These are phyloP conservation scores for Amazona vittata DNA, from an alignment of 2,113 vertebrate genomes.

Conservation along the genomic window DNA sequence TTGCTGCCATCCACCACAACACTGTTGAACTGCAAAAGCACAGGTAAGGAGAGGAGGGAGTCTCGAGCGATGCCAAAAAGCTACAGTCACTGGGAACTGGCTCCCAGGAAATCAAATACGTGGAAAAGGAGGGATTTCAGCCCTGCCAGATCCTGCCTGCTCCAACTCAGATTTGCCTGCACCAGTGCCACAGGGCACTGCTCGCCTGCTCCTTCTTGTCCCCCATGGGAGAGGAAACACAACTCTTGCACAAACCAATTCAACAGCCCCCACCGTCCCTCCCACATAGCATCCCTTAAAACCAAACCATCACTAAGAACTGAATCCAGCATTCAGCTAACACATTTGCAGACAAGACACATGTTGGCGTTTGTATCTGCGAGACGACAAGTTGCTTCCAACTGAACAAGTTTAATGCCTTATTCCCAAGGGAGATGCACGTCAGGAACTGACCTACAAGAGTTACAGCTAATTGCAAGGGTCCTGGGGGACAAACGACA, in stretches of 20 bases:
- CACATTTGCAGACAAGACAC: neutral
- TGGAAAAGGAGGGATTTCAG: neutral
- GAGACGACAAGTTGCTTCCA: conserved; percentile 2
- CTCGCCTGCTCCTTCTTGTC: neutral
- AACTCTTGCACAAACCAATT: neutral
- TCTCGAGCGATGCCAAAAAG: rapidly evolving
- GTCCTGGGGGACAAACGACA: neutral
- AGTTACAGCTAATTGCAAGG: conserved; percentile 29
- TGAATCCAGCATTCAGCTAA: conserved; percentile 10
- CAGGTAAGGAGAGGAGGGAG: neutral
- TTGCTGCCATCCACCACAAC: neutral
- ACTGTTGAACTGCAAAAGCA: neutral
- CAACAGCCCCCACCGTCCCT: neutral
- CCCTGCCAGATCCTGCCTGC: neutral
- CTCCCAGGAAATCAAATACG: neutral
- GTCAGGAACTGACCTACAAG: neutral
- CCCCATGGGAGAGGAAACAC: neutral
- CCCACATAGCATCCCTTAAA: neutral
- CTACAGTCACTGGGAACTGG: neutral
- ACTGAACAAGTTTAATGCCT: conserved; percentile 38
- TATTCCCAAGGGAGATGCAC: neutral
- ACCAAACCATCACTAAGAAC: neutral
- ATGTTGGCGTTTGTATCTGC: neutral
- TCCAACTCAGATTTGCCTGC: neutral
- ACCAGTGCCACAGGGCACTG: neutral